A percentile compares a stretch with the other conserved stretches of the same genome.
Conservation (phyloP, 2,113 vertebrate genomes). For the Crotalus viridis region DNA sequence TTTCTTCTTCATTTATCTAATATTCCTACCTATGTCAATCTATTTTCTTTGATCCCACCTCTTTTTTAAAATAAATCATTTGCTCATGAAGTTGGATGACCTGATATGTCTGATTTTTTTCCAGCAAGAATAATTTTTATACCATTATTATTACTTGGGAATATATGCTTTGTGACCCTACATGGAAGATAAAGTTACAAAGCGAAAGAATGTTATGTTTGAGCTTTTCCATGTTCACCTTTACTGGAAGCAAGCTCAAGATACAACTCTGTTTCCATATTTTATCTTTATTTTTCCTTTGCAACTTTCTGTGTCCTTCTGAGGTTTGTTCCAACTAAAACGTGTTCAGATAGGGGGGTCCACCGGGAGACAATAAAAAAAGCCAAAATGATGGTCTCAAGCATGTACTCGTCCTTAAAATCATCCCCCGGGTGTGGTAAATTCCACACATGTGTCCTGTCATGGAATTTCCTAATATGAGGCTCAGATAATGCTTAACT, state of each 20-base stretch:
- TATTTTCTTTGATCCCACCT: background rate
- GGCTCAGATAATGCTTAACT: background rate
- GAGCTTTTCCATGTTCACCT: background rate
- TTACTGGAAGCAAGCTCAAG: background rate
- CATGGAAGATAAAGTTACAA: background rate
- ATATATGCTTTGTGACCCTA: background rate
- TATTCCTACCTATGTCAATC: background rate
- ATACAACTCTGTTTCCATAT: background rate
- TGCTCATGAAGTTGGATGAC: background rate
- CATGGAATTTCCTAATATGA: background rate
- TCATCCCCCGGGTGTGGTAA: background rate
- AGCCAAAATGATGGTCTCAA: background rate
- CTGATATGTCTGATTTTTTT: background rate
- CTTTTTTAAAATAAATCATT: background rate
- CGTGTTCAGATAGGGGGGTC: background rate
- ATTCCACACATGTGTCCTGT: background rate
- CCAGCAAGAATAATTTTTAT: constrained; percentile 23
- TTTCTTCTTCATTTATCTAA: background rate
- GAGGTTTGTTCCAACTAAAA: background rate
- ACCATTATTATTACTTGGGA: constrained; percentile 1
- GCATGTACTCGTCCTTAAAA: background rate
- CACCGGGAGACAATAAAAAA: background rate
- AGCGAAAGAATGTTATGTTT: background rate
- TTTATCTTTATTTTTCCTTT: background rate
- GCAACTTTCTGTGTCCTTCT: background rate